Evolutionary conservation across 1,140 invertebrate genomes (phyloP).

Genomic region (Hypothenemus hampei): DNA sequence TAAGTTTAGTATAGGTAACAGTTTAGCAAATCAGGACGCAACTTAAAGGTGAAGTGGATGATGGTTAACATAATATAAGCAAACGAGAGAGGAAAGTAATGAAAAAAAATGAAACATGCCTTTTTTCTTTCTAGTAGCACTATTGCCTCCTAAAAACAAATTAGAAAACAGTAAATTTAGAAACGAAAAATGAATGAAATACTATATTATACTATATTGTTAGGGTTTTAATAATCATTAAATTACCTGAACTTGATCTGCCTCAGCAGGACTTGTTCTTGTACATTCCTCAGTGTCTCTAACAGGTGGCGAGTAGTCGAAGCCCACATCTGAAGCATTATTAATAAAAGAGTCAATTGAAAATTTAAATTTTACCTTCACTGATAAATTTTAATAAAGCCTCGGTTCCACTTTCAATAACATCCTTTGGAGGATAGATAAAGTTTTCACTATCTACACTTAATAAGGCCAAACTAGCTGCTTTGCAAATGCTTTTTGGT

Average conservation of each 20-base stretch:
- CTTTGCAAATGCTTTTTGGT: conserved; percentile 58
- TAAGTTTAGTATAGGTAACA: conserved; percentile 1
- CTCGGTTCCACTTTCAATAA: conserved; percentile 54
- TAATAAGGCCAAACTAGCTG: conserved; percentile 53
- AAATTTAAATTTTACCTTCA: conserved; percentile 39
- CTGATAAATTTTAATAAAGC: conserved; percentile 65
- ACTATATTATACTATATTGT: too few species aligned
- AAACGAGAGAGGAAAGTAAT: conserved; percentile 4
- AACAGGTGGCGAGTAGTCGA: conserved; percentile 26
- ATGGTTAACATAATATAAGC: conserved; percentile 4
- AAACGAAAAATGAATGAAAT: too few species aligned
- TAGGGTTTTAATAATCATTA: too few species aligned
- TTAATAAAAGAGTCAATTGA: too few species aligned
- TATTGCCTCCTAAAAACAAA: conserved; percentile 56
- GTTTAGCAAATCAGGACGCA: neutral
- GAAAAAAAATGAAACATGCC: conserved; percentile 48
- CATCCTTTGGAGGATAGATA: conserved; percentile 57
- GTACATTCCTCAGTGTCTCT: too few species aligned
- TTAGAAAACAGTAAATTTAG: too few species aligned
- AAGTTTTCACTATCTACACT: conserved; percentile 58
- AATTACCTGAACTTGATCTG: too few species aligned
- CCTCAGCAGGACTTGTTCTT: too few species aligned
- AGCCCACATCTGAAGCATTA: conserved; percentile 29
- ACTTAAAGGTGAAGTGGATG: neutral
- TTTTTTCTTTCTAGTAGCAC: conserved; percentile 56